A percentile compares a stretch with the other conserved stretches of the same genome.
phyloP scores from a whole-genome alignment of 1,140 invertebrate genomes.

The Drosophila orosa region DNA sequence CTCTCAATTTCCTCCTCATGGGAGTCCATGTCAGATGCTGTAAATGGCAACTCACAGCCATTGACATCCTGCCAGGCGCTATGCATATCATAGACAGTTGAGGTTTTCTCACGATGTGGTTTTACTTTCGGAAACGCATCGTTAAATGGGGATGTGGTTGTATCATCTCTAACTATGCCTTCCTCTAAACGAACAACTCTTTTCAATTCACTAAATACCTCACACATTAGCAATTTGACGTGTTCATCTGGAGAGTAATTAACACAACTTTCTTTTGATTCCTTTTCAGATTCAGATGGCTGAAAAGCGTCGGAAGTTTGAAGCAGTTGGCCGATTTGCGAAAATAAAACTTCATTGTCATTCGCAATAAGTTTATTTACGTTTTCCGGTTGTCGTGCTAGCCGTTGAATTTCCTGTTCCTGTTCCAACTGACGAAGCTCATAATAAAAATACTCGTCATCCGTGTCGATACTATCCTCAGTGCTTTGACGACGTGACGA shows the following conservation, averaged over 20 bases:
- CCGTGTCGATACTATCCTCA: slow-evolving; percentile 96
- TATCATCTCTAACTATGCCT: slow-evolving; percentile 16
- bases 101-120: slow-evolving; percentile 41
- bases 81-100: slow-evolving; percentile 77
- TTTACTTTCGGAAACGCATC: slow-evolving; percentile 14
- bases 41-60: slow-evolving; percentile 35
- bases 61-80: slow-evolving; percentile 83
- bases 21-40: slow-evolving; percentile 27
- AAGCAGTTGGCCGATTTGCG: slow-evolving; percentile 71
- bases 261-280: neutral
- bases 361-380: slow-evolving; percentile 74
- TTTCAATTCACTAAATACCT: slow-evolving; percentile 90
- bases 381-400: slow-evolving; percentile 84
- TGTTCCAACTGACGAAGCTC: slow-evolving; percentile 93
- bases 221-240: slow-evolving; percentile 91
- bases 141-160: neutral
- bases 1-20: slow-evolving; percentile 12
- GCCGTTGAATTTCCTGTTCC: slow-evolving; percentile 90
- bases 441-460: slow-evolving; percentile 97
- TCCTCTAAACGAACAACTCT: slow-evolving; percentile 86
- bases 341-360: slow-evolving; percentile 83
- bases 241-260: slow-evolving; percentile 88
- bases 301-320: slow-evolving; percentile 8
- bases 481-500: slow-evolving; percentile 95
- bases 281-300: neutral